Base-by-base conservation (phyloP, 1,140 invertebrate genomes). In the Caenorhabditis inopinata region DNA sequence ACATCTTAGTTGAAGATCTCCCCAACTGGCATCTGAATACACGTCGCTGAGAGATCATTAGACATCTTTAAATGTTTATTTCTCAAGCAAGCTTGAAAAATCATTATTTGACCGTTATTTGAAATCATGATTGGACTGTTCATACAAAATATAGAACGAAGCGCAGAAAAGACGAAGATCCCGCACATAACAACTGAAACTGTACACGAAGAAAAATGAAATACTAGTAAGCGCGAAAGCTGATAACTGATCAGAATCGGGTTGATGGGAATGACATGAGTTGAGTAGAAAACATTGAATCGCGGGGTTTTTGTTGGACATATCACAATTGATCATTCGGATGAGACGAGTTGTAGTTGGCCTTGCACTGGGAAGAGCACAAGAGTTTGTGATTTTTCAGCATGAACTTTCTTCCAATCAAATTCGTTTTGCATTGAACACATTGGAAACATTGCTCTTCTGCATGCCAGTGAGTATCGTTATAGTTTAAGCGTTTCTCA, bases 391-490 rank as follows among this genome's bases (percentile, higher is more conserved):
- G 51, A 47, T 77, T 46, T 48, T 81, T 81, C 1, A 81, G 38
- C 1, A 81, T 75, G 51, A 81, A 81, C 51, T 81, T 81, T 21
- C 77, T 45, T n/a, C 74, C 74, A 21, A 81, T 81, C 18, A 81
- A 38, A 27, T 76, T 51, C 23, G 9, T 62, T 16, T 76, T 12
- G 35, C 79, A 81, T 9, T 74, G 77, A 73, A 73, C 68, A 38
- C 48, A 76, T 45, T 73, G 47, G 86, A 94, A 95, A 82, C 93
- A 94, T 53, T 92, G 91, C 74, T 92, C 92, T 29, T 90, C 91
- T 0, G 92, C 93, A 87, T 95, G 94, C 91, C 93, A 95, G 88
- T 93, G 92, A 29, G 93, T 91, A 48, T 93, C 91, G 78, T 92
- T 92, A 89, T 93, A 92, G 29, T 91, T 91, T 11, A 94, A 92